phyloP scores from a whole-genome alignment of 2,113 vertebrate genomes.

The Diglossa brunneiventris region DNA sequence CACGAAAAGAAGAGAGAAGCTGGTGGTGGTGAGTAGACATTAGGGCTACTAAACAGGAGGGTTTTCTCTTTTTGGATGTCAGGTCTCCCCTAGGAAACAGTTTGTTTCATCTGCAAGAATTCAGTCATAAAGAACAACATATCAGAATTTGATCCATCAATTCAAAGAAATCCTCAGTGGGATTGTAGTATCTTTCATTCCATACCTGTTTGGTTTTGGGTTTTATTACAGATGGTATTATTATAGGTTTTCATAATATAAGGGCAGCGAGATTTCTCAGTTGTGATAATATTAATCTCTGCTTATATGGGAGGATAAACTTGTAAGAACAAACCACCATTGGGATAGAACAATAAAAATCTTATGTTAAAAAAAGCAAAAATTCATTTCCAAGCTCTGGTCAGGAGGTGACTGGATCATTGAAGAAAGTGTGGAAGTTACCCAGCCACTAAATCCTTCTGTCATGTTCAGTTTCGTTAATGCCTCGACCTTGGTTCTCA shows the following conservation, averaged over 20 bases:
- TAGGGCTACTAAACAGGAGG: not conserved
- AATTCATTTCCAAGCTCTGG: not conserved
- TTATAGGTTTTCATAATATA: not conserved
- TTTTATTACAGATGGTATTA: not conserved
- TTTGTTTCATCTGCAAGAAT: not conserved
- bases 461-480: not conserved
- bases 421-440: not conserved
- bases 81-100: not conserved
- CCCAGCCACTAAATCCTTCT: not conserved
- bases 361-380: not conserved
- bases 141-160: not conserved
- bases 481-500: not conserved
- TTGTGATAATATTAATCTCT: not conserved
- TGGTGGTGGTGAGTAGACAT: not conserved
- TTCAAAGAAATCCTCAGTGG: not conserved
- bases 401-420: not conserved
- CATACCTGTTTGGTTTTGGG: not conserved
- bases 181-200: not conserved
- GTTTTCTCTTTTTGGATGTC: not conserved
- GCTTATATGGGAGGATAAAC: not conserved
- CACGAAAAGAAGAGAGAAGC: not conserved
- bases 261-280: not conserved
- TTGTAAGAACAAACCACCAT: not conserved
- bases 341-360: not conserved
- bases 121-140: not conserved